phyloP scores from a whole-genome alignment of 2,888 invertebrate species.

The Acleris emargana region DNA sequence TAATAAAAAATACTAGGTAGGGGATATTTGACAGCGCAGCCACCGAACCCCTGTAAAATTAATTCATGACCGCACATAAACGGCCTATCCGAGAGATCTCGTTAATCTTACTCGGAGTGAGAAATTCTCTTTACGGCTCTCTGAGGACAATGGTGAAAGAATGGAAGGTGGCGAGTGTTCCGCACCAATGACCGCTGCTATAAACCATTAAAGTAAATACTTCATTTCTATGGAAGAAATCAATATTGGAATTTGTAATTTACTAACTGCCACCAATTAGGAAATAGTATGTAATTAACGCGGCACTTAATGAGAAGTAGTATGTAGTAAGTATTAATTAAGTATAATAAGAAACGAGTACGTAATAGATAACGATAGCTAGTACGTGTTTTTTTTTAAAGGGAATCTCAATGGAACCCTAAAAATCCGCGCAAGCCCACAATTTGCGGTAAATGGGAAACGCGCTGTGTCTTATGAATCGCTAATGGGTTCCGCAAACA shows the following conservation, averaged over 20 bases:
- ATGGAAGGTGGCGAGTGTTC: slow-evolving; percentile 35
- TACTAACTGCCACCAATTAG: no score
- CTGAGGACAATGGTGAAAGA: slow-evolving; percentile 50
- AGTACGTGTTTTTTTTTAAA: background rate
- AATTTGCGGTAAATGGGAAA: slow-evolving; percentile 42
- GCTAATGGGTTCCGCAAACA: slow-evolving; percentile 41
- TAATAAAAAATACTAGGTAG: background rate
- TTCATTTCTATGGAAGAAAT: background rate
- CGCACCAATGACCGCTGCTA: slow-evolving; percentile 1
- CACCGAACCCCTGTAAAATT: slow-evolving; percentile 46
- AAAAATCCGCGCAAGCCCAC: slow-evolving; percentile 37
- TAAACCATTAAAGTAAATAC: background rate
- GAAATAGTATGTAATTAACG: no score
- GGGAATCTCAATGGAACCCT: background rate
- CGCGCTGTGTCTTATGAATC: slow-evolving; percentile 44
- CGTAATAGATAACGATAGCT: no score
- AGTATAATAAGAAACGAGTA: no score
- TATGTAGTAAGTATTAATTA: no score
- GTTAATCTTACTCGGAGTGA: slow-evolving; percentile 54
- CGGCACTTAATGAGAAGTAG: no score
- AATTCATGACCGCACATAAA: slow-evolving; percentile 54
- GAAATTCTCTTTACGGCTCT: slow-evolving; percentile 54
- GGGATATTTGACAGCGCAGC: background rate
- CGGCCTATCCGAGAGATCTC: slow-evolving; percentile 49
- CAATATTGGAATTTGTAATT: background rate